Percentiles rank a stretch among this genome's conserved stretches.
Evolutionary conservation across 2,113 vertebrate genomes (phyloP).

Genomic region (Istiophorus platypterus): DNA sequence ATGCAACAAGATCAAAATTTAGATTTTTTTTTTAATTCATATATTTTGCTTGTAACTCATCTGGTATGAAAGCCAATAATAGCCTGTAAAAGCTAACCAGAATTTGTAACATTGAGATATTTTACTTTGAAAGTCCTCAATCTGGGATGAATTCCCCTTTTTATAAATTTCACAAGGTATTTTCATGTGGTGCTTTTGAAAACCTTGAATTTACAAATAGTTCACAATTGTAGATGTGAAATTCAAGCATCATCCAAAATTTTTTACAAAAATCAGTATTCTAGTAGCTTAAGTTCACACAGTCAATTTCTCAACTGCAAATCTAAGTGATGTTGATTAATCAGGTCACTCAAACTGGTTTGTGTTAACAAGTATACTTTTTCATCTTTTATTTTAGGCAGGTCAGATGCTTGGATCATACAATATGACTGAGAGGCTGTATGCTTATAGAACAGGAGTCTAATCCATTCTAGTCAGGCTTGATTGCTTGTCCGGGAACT

Average conservation of each 20-base stretch:
- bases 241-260: not conserved
- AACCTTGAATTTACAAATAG: not conserved
- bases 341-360: not conserved
- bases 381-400: no score
- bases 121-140: not conserved
- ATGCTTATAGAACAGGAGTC: no score
- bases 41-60: slow-evolving; percentile 3
- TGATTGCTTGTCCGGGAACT: no score
- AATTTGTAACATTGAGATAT: not conserved
- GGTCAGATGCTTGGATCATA: no score
- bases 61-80: not conserved
- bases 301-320: not conserved
- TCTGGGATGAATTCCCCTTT: no score
- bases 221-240: not conserved
- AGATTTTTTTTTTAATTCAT: no score
- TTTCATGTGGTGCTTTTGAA: slow-evolving; percentile 12
- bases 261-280: not conserved
- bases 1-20: not conserved
- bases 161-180: no score
- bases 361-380: no score
- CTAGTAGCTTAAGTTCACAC: not conserved
- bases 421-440: no score
- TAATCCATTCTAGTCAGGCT: no score
- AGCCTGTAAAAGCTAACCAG: not conserved
- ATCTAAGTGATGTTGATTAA: not conserved